Base-by-base conservation (phyloP, 2,888 invertebrate genomes). In the Aricia artaxerxes region DNA sequence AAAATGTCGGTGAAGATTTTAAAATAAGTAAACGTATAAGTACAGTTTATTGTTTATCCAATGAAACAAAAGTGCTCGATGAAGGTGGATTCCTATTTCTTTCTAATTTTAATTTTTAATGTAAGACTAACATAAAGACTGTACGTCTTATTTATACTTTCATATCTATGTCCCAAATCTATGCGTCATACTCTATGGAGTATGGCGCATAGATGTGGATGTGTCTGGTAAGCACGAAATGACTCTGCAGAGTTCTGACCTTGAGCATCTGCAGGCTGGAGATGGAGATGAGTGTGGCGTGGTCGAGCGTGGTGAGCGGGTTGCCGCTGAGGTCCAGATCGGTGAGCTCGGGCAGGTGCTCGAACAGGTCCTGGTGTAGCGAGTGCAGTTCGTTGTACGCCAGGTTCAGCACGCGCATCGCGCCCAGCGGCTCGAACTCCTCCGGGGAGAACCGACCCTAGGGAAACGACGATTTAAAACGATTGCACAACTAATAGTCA, bases 251-350 rank as follows among this genome's bases (percentile, higher is more conserved):
- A 24, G 24, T 24, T 24, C 24, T 24, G 85, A 97, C 97, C 95
- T 97, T 96, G 73, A 98, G 88, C 83, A 94, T 91, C 0, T 94
- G 87, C 77, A 97, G 88, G 80, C 95, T 95, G 0, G 95, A 95
- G 35, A 98, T 95, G 0, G 98, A 97, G 0, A 95, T 91, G 1
- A 95, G 85, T 0, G 97, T 96, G 16, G 92, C 92, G 7, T 95
- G 91, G 85, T 97, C 97, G 6, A 98, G 95, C 0, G 95, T 92
- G 16, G 92, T 92, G 16, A 98, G 92, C 0, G 97, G 97, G 89
- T 98, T 98, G n/a, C 96, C 95, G 81, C 96, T 96, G 40, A 98
- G 90, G 84, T 95, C 95, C 77, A 98, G 88, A 16, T 95, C 95
- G 83, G 96, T 96, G 61, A 98, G 87, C 77, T 95, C 94, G 0